These are phyloP conservation scores for Ophion slaviceki DNA, from an alignment of 2,888 invertebrate species.

Conservation along the genomic window DNA sequence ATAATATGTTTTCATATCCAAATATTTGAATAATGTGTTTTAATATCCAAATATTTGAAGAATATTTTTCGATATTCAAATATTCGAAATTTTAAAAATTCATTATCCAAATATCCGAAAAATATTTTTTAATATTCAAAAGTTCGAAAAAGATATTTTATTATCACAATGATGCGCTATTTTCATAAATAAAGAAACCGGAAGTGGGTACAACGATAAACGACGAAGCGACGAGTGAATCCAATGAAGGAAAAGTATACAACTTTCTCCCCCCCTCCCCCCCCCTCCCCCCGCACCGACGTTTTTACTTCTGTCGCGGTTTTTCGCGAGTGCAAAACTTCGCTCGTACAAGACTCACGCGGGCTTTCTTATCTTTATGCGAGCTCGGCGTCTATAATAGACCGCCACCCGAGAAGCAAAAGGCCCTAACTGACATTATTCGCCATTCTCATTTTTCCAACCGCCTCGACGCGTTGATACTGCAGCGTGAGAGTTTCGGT, in stretches of 20 bases:
- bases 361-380: conserved; percentile 77
- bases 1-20: not conserved
- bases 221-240: conserved; percentile 32
- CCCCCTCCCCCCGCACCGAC: conserved; percentile 45
- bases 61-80: no score
- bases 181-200: not conserved
- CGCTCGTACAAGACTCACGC: conserved; percentile 39
- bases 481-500: conserved; percentile 26
- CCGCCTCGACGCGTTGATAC: conserved; percentile 7
- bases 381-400: conserved; percentile 31
- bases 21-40: not conserved
- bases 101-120: not conserved
- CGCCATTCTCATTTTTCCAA: conserved; percentile 19
- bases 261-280: conserved; percentile 13
- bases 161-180: not conserved
- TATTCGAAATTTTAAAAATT: no score
- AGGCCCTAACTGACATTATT: not conserved
- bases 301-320: conserved; percentile 65
- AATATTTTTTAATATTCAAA: not conserved
- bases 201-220: not conserved
- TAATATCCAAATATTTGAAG: not conserved
- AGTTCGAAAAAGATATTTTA: not conserved
- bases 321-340: conserved; percentile 61
- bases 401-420: not conserved
- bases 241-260: conserved; percentile 14